phyloP scores from a whole-genome alignment of 2,888 invertebrate species.

The Notodonta dromedarius region DNA sequence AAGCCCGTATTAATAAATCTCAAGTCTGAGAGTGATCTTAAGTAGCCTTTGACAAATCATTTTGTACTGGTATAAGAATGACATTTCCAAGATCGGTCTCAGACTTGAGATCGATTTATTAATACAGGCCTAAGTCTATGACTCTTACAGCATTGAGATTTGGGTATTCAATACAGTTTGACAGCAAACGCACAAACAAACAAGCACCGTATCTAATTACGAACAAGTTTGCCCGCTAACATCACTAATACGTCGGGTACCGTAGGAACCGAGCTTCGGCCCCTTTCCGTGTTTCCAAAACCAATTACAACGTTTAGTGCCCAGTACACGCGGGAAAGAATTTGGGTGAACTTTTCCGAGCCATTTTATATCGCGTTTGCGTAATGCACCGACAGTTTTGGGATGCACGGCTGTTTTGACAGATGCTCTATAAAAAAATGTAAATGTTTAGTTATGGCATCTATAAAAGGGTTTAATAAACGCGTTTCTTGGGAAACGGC shows the following conservation, averaged over 20 bases:
- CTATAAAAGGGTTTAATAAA: conserved; percentile 49
- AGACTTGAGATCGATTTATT: no score
- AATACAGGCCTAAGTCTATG: no score
- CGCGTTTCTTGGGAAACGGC: conserved; percentile 43
- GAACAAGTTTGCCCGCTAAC: conserved; percentile 50
- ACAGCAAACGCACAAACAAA: conserved; percentile 30
- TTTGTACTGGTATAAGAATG: no score
- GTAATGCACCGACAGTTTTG: conserved; percentile 37
- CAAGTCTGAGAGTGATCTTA: no score
- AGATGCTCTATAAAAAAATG: conserved; percentile 65
- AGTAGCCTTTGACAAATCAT: no score
- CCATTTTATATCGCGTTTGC: conserved; percentile 44
- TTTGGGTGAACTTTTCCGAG: conserved; percentile 56
- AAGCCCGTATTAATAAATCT: no score
- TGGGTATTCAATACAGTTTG: not conserved
- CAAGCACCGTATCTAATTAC: conserved; percentile 26
- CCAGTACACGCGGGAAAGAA: conserved; percentile 42
- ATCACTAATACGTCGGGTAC: conserved; percentile 53
- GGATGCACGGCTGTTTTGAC: conserved; percentile 61
- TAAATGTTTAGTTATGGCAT: conserved; percentile 60
- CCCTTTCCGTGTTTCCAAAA: conserved; percentile 57
- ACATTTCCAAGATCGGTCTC: no score
- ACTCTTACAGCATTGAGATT: not conserved
- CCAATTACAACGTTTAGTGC: conserved; percentile 71
- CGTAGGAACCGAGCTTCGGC: conserved; percentile 32